These are phyloP conservation scores for Psittacula echo DNA, from an alignment of 2,797 vertebrate genomes.

Conservation along the genomic window DNA sequence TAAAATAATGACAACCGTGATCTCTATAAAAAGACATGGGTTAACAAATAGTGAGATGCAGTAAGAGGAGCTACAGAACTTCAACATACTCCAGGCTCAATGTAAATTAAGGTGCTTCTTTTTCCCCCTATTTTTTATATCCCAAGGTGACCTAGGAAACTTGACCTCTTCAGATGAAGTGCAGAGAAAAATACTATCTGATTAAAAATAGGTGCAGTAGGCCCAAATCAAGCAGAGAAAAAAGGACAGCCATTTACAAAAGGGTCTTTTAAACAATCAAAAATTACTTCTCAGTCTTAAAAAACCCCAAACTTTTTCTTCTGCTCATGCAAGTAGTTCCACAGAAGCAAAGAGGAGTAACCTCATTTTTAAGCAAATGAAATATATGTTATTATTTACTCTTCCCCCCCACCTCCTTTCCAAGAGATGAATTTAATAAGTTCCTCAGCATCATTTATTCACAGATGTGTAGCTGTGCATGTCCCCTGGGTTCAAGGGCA, in stretches of 20 bases:
- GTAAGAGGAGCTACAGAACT: neutral
- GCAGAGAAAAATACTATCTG: neutral
- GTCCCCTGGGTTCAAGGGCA: conserved; percentile 22
- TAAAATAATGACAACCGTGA: neutral
- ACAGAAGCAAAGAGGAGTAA: neutral
- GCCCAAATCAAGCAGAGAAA: neutral
- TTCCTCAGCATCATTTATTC: neutral
- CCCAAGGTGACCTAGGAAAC: conserved; percentile 50
- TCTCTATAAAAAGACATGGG: neutral
- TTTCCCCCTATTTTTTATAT: neutral
- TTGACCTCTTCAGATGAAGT: conserved; percentile 39
- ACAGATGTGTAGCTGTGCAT: neutral
- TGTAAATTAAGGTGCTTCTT: neutral
- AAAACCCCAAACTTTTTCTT: neutral
- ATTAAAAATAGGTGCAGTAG: neutral
- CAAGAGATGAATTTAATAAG: neutral
- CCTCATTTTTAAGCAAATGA: neutral
- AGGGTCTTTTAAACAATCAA: neutral
- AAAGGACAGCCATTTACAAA: neutral
- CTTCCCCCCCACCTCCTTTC: neutral
- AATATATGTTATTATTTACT: neutral
- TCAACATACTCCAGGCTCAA: neutral
- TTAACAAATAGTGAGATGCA: neutral
- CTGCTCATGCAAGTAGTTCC: neutral
- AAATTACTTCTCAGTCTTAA: conserved; percentile 8